These are phyloP conservation scores for Anoura caudifer DNA, from an alignment of 2,113 vertebrate species.

Conservation along the genomic window DNA sequence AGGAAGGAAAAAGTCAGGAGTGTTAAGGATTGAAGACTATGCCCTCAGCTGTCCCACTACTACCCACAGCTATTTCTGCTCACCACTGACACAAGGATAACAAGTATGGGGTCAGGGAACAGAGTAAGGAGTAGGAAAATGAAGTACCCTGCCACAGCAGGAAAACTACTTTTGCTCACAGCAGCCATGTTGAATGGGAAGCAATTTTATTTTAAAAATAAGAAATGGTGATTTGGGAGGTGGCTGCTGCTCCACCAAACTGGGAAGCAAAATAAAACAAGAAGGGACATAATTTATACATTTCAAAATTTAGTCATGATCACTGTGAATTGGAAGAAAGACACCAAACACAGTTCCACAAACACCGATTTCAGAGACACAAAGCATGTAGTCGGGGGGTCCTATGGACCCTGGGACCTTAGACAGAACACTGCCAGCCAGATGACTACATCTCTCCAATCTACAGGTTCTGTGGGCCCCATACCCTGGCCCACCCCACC, in stretches of 20 bases:
- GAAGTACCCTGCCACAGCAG: not conserved
- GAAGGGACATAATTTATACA: not conserved
- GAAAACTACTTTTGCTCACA: not conserved
- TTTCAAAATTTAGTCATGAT: constrained; percentile 33
- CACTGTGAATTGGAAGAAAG: not conserved
- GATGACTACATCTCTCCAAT: not conserved
- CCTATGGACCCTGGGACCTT: not conserved
- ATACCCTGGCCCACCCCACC: not conserved
- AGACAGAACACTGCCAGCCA: not conserved
- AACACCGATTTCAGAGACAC: constrained; percentile 4
- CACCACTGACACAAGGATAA: not conserved
- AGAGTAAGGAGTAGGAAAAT: not conserved
- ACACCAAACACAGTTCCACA: not conserved
- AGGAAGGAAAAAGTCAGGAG: not conserved
- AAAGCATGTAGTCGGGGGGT: not conserved
- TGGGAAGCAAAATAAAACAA: not conserved
- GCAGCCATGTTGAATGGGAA: not conserved
- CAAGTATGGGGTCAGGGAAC: not conserved
- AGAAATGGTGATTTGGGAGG: not conserved
- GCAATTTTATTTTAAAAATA: not conserved
- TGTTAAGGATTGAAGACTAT: not conserved
- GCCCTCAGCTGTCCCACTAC: not conserved
- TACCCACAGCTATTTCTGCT: not conserved
- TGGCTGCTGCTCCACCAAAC: not conserved
- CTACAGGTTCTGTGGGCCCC: not conserved